Base-by-base conservation (phyloP, 2,888 invertebrate species). In the Invenusta paracnida region DNA sequence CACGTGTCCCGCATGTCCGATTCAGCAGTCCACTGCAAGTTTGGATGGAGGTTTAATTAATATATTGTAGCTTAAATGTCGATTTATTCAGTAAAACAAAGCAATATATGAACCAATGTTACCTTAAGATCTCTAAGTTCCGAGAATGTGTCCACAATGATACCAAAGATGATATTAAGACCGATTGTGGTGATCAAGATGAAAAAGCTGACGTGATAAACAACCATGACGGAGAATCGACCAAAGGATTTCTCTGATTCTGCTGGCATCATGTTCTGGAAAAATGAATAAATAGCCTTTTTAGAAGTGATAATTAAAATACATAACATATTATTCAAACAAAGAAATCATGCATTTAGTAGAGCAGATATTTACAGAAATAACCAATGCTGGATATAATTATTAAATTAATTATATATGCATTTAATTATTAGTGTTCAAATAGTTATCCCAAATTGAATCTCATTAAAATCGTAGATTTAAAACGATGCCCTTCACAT, bases 101-200 rank as follows among this genome's bases (percentile, higher is more conserved):
- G n/a, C 23, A 79, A 11, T 79, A 79, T 23, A 79, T 11, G 23
- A 79, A 23, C 5, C 81, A 25, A 27, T n/a, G n/a, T n/a, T n/a
- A 91, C 91, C 90, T 91, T 91, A 83, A 90, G 89, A 88, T 91
- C 91, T 87, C 91, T 88, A 23, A 91, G 90, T 87, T 91, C 91
- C 0, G 91, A 91, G 89, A 91, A 91, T 1, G 91, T 91, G 89
- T 91, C 91, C 30, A 91, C 91, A 85, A 91, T 91, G 89, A 91
- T 91, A 88, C 91, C 91, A 86, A 91, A 91, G 88, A 91, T 91
- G 88, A 91, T 91, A 90, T 91, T 91, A 84, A 91, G 89, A 30
- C 91, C 91, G 87, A 91, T 91, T 66, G 91, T 91, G 11, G 91
- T 91, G 88, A 91, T 90, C 89, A 91, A 90, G 87, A 91, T 90